These are phyloP conservation scores for Melanotaenia nigrans DNA, from an alignment of 2,797 vertebrate species.

Conservation along the genomic window DNA sequence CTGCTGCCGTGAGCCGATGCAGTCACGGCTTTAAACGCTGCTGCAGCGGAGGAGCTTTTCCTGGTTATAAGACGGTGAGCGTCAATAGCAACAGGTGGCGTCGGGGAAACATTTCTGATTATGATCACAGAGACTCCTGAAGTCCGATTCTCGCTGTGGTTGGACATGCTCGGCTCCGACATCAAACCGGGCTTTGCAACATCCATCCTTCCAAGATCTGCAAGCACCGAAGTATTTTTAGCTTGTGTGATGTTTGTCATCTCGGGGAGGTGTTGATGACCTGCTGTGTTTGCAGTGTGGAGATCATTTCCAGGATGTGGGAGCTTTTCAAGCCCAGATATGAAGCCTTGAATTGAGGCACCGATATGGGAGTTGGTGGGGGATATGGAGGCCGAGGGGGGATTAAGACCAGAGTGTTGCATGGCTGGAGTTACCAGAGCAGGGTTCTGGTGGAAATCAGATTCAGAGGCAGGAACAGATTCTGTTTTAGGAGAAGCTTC, in stretches of 20 bases:
- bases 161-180: conserved; percentile 6
- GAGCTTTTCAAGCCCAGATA: conserved; percentile 25
- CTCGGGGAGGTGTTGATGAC: conserved; percentile 31
- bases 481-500: too few relatives aligned
- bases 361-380: conserved; percentile 22
- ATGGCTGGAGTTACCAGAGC: conserved; percentile 21
- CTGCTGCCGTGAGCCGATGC: not conserved
- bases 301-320: conserved; percentile 7
- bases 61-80: conserved; percentile 47
- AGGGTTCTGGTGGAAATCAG: not conserved
- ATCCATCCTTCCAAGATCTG: not conserved
- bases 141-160: conserved; percentile 28
- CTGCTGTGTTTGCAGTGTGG: conserved; percentile 25
- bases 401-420: conserved; percentile 40
- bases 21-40: conserved; percentile 6
- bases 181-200: not conserved
- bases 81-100: not conserved
- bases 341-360: conserved; percentile 27
- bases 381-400: conserved; percentile 6
- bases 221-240: conserved; percentile 2
- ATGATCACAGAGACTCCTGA: not conserved
- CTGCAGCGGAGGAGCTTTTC: conserved; percentile 35
- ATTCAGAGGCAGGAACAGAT: not conserved
- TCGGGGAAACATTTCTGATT: not conserved
- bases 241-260: conserved; percentile 11